Evolutionary conservation across 2,113 vertebrate genomes (phyloP).

Genomic region (Upupa epops): DNA sequence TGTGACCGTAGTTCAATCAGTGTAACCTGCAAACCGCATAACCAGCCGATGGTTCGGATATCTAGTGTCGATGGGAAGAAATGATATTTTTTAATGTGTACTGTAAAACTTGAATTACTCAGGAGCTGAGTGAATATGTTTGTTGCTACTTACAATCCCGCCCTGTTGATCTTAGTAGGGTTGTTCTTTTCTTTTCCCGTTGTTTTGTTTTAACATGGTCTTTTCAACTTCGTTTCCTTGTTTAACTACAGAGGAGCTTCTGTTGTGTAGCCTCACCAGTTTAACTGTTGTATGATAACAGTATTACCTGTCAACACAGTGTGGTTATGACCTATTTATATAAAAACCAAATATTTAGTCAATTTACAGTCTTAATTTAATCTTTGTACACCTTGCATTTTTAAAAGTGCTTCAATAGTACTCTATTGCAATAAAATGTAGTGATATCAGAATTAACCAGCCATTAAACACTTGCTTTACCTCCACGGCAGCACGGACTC

Average conservation of each 20-base stretch:
- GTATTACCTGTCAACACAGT: constrained; percentile 91
- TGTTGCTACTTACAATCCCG: constrained; percentile 81
- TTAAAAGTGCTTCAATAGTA: constrained; percentile 88
- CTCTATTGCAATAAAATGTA: constrained; percentile 89
- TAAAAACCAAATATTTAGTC: constrained; percentile 94
- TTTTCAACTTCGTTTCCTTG: constrained; percentile 81
- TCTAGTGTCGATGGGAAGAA: constrained; percentile 84
- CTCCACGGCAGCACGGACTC: constrained; percentile 43
- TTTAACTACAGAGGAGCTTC: constrained; percentile 81
- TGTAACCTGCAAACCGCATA: constrained; percentile 82
- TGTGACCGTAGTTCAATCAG: constrained; percentile 80
- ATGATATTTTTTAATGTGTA: constrained; percentile 83
- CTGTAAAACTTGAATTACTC: constrained; percentile 85
- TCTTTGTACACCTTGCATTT: constrained; percentile 88
- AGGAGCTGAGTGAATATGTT: constrained; percentile 86
- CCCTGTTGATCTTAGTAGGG: constrained; percentile 81
- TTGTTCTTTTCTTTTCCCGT: not conserved
- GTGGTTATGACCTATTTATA: constrained; percentile 91
- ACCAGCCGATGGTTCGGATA: constrained; percentile 79
- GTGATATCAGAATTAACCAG: constrained; percentile 85
- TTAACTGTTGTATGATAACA: constrained; percentile 88
- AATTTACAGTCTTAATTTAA: constrained; percentile 88
- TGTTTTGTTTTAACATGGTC: constrained; percentile 81
- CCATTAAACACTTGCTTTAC: constrained; percentile 85
- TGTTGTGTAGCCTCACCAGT: constrained; percentile 84